Evolutionary conservation across 2,888 invertebrate genomes (phyloP).

Genomic region (Lycophotia porphyrea): DNA sequence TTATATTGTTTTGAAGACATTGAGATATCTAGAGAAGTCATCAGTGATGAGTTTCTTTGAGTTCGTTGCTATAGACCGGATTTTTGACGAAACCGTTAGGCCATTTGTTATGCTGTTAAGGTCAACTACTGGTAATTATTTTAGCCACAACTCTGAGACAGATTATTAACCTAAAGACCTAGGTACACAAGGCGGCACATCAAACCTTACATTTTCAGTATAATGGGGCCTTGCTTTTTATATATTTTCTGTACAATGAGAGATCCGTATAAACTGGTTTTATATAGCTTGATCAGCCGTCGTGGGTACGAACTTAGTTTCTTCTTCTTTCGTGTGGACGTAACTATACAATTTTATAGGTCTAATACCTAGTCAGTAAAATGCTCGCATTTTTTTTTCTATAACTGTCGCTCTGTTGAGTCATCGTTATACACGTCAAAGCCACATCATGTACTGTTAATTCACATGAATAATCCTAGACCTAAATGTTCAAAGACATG

Average conservation of each 20-base stretch:
- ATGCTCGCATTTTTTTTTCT: not conserved
- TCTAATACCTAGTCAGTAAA: not conserved
- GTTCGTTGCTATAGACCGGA: not conserved
- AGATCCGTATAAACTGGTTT: too few species aligned
- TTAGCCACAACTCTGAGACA: not conserved
- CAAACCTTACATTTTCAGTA: too few species aligned
- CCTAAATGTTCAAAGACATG: not conserved
- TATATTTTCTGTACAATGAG: too few species aligned
- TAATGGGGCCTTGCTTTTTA: too few species aligned
- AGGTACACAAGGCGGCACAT: too few species aligned
- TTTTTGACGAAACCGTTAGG: constrained; percentile 10
- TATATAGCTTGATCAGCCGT: too few species aligned
- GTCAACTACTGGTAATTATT: constrained; percentile 1
- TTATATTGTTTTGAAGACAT: constrained; percentile 56
- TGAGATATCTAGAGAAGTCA: constrained; percentile 50
- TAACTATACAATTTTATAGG: not conserved
- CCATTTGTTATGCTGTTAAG: constrained; percentile 1
- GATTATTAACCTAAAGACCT: not conserved
- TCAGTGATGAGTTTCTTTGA: constrained; percentile 17
- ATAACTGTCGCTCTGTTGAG: too few species aligned
- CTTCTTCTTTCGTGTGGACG: not conserved
- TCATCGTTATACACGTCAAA: too few species aligned
- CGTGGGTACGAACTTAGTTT: too few species aligned
- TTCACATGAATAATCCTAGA: not conserved
- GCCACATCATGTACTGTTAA: not conserved